These are phyloP conservation scores for Escarpia spicata DNA, from an alignment of 2,888 invertebrate species.

Conservation along the genomic window DNA sequence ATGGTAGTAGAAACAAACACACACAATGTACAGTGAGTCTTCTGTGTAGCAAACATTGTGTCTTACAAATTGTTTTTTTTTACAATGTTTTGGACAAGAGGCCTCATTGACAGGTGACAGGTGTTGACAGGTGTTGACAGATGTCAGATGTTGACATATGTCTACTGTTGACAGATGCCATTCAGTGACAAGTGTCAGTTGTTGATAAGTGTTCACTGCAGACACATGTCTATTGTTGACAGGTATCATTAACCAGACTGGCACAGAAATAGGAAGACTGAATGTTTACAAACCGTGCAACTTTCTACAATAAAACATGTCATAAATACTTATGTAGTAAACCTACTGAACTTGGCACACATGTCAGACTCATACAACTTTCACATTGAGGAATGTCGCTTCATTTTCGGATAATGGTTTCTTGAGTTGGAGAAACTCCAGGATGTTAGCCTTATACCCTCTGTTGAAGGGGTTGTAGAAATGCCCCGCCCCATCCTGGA, in stretches of 20 bases:
- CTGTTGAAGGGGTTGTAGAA: constrained; percentile 93
- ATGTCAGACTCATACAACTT: constrained; percentile 43
- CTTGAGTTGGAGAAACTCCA: constrained; percentile 83
- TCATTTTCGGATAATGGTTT: constrained; percentile 50
- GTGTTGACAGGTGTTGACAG: background rate
- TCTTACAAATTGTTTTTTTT: background rate
- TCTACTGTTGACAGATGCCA: background rate
- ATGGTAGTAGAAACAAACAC: background rate
- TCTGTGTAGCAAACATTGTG: background rate
- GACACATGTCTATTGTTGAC: background rate
- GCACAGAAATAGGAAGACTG: too few relatives aligned
- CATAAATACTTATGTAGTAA: background rate
- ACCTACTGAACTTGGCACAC: background rate
- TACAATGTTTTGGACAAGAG: background rate
- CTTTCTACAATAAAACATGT: background rate
- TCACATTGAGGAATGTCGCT: constrained; percentile 53
- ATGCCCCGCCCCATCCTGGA: constrained; percentile 86
- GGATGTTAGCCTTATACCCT: constrained; percentile 84
- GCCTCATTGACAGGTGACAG: background rate
- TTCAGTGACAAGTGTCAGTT: background rate
- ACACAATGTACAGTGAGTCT: background rate
- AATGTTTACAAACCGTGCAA: background rate
- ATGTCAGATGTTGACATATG: background rate
- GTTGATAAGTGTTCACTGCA: background rate
- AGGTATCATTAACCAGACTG: background rate